Base-by-base conservation (phyloP, 2,113 vertebrate genomes). In the Pipa parva region DNA sequence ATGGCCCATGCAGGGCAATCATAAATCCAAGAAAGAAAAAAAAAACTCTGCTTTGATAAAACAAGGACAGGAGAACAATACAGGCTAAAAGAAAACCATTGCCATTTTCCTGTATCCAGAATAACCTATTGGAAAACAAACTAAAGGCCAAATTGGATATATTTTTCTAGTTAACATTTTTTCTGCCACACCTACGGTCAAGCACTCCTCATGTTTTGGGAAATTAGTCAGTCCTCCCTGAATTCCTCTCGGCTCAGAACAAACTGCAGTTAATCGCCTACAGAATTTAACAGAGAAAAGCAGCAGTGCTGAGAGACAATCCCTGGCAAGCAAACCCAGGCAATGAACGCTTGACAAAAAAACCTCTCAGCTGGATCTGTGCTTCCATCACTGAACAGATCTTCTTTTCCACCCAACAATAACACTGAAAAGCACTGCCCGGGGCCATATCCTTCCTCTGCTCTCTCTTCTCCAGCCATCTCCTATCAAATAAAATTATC, bases 351-450 rank as follows among this genome's bases (percentile, higher is more conserved):
- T n/a, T n/a, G n/a, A n/a, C n/a, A n/a, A n/a, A n/a, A n/a, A 56
- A 68, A 24, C 17, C 63, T n/a, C 26, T 61, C 58, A 22, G 45
- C 48, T 27, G 31, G 45, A 24, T 58, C 56, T 21, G n/a, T 50
- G 24, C 42, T n/a, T 28, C 66, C 28, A 48, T 61, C 66, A 61
- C 46, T 22, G 58, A 60, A 21, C 66, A 69, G 28, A 28, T 45
- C 28, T 52, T 5, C 48, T 29, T 36, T 54, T 25, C 22, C 33
- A 25, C 57, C 31, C 33, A 58, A 69, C 66, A 42, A 45, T 28
- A n/a, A 69, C 27, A 15, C 27, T 33, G 54, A 56, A 56, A 63
- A 66, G 63, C 39, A 51, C 17, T 31, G 31, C 66, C 58, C 18
- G 17, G 25, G 66, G 57, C 25, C 20, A 21, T 48, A 24, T 22